phyloP scores from a whole-genome alignment of 2,888 invertebrate genomes.

The Pimpla rufipes region DNA sequence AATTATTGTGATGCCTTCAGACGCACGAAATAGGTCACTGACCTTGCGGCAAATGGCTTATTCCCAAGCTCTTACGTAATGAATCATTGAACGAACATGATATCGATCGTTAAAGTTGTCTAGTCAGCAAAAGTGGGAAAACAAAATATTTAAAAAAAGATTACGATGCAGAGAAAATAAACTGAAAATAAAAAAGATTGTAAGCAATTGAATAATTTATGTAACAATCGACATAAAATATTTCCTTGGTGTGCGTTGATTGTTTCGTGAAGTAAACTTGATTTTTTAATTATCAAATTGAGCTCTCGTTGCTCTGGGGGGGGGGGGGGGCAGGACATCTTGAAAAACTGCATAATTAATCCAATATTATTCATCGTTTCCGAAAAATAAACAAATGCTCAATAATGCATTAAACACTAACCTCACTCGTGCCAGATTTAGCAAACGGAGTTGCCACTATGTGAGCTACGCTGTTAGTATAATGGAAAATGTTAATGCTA shows the following conservation, averaged over 20 bases:
- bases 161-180: no score
- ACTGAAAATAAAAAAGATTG: not conserved
- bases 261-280: no score
- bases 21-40: not conserved
- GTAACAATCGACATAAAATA: no score
- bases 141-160: not conserved
- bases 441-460: not conserved
- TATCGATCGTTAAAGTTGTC: not conserved
- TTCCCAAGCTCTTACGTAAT: not conserved
- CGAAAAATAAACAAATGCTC: not conserved
- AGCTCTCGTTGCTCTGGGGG: no score
- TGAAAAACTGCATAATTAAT: not conserved
- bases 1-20: slow-evolving; percentile 25
- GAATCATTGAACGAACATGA: not conserved
- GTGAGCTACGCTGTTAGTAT: not conserved
- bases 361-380: not conserved
- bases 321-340: no score
- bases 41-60: not conserved
- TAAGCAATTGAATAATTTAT: not conserved
- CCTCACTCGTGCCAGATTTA: not conserved
- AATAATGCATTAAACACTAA: not conserved
- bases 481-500: not conserved
- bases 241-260: no score
- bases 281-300: no score
- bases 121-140: not conserved